Conservation (phyloP, 1,140 invertebrate species). For the Colletes gigas region DNA sequence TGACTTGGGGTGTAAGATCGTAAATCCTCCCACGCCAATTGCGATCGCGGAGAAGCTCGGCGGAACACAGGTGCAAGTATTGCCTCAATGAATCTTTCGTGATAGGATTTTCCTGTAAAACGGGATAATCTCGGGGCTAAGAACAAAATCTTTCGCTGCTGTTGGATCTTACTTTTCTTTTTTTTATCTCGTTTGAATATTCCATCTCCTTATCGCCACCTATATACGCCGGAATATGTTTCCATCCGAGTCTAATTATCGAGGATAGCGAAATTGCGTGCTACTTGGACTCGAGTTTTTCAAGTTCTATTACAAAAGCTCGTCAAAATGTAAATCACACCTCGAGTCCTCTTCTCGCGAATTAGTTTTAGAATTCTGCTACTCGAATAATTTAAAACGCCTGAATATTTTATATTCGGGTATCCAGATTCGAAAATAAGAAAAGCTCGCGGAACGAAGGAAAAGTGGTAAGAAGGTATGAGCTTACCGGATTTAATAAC, state of each 20-base stretch:
- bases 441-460: too few relatives aligned
- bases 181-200: neutral
- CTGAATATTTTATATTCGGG: too few relatives aligned
- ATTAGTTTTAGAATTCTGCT: too few relatives aligned
- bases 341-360: too few relatives aligned
- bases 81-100: slow-evolving; percentile 64
- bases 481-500: slow-evolving; percentile 78
- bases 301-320: too few relatives aligned
- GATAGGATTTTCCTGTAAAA: slow-evolving; percentile 62
- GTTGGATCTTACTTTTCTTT: slow-evolving; percentile 23
- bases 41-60: slow-evolving; percentile 52
- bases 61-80: slow-evolving; percentile 62
- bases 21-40: slow-evolving; percentile 66
- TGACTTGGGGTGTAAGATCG: slow-evolving; percentile 60
- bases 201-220: neutral
- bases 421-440: too few relatives aligned
- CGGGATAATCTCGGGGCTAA: slow-evolving; percentile 48
- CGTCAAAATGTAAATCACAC: too few relatives aligned
- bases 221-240: too few relatives aligned
- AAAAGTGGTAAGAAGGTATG: neutral
- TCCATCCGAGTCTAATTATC: too few relatives aligned
- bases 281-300: too few relatives aligned
- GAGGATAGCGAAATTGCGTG: too few relatives aligned
- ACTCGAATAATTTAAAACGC: too few relatives aligned
- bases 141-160: slow-evolving; percentile 52